phyloP scores from a whole-genome alignment of 2,797 vertebrate genomes.

The Darevskia nairensis region DNA sequence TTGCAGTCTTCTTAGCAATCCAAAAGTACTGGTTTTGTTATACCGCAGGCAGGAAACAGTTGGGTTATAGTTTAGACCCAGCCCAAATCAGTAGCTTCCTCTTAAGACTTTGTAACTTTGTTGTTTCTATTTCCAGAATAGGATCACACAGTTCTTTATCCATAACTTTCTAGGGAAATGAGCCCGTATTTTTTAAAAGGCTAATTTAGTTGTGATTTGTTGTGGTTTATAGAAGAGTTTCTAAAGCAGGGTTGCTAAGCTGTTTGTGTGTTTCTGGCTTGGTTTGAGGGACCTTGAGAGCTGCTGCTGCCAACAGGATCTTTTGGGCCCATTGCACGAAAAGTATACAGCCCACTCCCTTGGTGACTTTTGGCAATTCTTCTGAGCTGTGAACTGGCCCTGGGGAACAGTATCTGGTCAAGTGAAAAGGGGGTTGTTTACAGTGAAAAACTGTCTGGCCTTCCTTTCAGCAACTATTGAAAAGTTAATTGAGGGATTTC shows the following conservation, averaged over 20 bases:
- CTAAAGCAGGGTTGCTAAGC: background rate
- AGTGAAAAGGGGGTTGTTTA: background rate
- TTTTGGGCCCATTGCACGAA: background rate
- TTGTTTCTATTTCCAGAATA: slow-evolving; percentile 50
- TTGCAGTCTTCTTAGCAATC: background rate
- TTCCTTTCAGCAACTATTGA: background rate
- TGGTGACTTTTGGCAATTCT: background rate
- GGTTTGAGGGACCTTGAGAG: background rate
- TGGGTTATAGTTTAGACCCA: slow-evolving; percentile 85
- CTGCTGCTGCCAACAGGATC: background rate
- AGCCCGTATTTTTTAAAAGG: background rate
- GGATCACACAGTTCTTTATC: background rate
- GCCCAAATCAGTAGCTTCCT: slow-evolving; percentile 88
- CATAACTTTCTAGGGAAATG: background rate
- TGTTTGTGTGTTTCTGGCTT: background rate
- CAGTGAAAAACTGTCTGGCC: background rate
- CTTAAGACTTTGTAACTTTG: slow-evolving; percentile 74
- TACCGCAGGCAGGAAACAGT: slow-evolving; percentile 89
- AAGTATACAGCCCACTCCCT: background rate
- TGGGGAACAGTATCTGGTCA: background rate
- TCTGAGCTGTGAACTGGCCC: background rate
- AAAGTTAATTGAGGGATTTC: background rate
- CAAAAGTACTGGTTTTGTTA: slow-evolving; percentile 44
- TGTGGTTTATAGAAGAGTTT: background rate
- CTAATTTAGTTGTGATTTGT: background rate